Evolutionary conservation across 2,113 vertebrate species (phyloP).

Genomic region (Silurus asotus): DNA sequence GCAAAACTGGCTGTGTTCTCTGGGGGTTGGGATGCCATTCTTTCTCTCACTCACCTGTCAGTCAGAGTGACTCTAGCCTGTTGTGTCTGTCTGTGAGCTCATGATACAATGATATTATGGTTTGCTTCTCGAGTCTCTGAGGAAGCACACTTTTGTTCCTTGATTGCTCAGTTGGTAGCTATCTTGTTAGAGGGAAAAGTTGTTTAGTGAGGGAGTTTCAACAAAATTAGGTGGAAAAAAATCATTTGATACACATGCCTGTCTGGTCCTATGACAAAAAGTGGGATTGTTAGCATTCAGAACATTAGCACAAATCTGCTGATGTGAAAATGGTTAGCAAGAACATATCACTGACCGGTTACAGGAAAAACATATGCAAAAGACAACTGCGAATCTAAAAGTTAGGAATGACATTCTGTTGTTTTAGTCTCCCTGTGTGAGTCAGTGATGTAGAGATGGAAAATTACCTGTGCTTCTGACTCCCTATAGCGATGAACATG

Average conservation of each 20-base stretch:
- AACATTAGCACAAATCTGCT: background rate
- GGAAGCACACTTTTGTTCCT: background rate
- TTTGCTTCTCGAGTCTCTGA: background rate
- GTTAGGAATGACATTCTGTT: background rate
- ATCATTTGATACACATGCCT: background rate
- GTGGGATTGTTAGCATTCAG: background rate
- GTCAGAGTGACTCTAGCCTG: background rate
- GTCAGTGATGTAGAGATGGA: slow-evolving; percentile 22
- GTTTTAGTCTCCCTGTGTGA: slow-evolving; percentile 28
- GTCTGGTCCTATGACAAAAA: background rate
- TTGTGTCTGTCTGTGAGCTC: background rate
- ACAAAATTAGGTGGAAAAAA: background rate
- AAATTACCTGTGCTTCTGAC: slow-evolving; percentile 34
- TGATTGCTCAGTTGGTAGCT: background rate
- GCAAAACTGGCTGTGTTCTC: background rate
- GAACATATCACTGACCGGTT: background rate
- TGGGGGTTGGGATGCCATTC: background rate
- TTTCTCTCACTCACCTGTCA: background rate
- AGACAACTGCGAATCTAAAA: background rate
- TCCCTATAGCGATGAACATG: slow-evolving; percentile 39
- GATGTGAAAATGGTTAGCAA: background rate
- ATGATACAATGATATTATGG: background rate
- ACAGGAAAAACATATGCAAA: background rate
- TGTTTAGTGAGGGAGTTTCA: background rate
- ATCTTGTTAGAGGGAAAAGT: background rate